Percentiles rank a stretch among this genome's conserved stretches.
Conservation (phyloP, 2,113 vertebrate genomes). For the Pterocles orientalis region DNA sequence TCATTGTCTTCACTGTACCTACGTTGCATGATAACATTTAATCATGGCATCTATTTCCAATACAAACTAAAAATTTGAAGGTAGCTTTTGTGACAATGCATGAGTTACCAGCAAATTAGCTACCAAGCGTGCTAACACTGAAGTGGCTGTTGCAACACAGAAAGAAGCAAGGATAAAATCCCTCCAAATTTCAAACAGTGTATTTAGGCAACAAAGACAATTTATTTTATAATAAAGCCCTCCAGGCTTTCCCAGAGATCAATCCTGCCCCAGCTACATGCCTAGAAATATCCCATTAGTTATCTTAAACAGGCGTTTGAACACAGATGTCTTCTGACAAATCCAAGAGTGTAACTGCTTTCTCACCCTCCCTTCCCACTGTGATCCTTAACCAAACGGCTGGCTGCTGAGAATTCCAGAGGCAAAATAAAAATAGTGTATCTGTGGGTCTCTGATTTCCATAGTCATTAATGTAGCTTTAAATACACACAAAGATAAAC, state of each 20-base stretch:
- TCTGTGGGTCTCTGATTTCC: background rate
- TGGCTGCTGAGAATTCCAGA: background rate
- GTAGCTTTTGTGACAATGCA: background rate
- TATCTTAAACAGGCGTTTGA: background rate
- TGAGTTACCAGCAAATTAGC: background rate
- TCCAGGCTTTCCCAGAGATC: background rate
- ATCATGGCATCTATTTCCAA: background rate
- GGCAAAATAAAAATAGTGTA: background rate
- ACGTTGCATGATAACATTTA: background rate
- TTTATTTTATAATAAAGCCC: background rate
- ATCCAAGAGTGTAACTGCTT: background rate
- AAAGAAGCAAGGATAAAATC: background rate
- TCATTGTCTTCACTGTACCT: background rate
- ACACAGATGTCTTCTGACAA: background rate
- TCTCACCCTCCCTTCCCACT: background rate
- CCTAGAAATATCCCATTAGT: background rate
- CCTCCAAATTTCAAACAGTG: background rate
- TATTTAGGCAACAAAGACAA: background rate
- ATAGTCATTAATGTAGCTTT: background rate
- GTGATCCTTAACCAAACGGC: background rate
- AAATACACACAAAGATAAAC: background rate
- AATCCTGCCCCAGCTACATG: background rate
- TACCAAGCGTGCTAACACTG: background rate
- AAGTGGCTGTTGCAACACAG: background rate
- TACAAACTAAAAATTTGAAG: background rate